Evolutionary conservation across 1,140 invertebrate genomes (phyloP), one percentile per base, ranked within the genome.

Genomic region (Lutraria rhynchaena): DNA sequence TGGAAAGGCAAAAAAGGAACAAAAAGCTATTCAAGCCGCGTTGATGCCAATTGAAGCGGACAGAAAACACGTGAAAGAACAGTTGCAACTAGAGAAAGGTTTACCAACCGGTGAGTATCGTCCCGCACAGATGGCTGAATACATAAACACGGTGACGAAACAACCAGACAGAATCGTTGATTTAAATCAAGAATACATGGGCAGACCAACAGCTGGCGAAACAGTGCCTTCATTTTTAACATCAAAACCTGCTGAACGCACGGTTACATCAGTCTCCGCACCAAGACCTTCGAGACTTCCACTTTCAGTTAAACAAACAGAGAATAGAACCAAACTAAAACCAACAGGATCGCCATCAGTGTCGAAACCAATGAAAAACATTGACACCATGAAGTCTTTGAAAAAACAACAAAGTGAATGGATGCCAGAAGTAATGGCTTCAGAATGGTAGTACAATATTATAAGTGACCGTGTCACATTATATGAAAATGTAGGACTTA

Each of bases 41-140:
- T 58, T 90, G 0, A 77, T 89, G 22, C 89, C 89, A 0, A 85
- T 90, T 3, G 67, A 84, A 4, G 82, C 86, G 46, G 89, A 90
- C 67, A 84, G 77, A 24, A 81, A 83, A 31, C 61, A 55, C 11
- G 71, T 90, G 0, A 76, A 82, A 27, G 81, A 87, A 31, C 73
- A 81, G 17, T 41, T 90, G 9, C 73, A 81, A 15, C 70, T 84
- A 0, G 73, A 81, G 24, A 53, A 80, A 65, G 60, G 76, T 57
- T 29, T 78, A n/a, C 15, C 60, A 15, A 44, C 24, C n/a, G 73
- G 29, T 29, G 75, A 67, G 7, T 17, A n/a, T 19, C 17, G 35
- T 33, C 29, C 29, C 15, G 41, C 24, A 33, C 37, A 35, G 1
- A 31, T 22, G 27, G 61, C 60, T 51, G 75, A 77, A 57, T 77